Conservation (phyloP, 2,797 vertebrate species). For the Poeciliopsis turneri region DNA sequence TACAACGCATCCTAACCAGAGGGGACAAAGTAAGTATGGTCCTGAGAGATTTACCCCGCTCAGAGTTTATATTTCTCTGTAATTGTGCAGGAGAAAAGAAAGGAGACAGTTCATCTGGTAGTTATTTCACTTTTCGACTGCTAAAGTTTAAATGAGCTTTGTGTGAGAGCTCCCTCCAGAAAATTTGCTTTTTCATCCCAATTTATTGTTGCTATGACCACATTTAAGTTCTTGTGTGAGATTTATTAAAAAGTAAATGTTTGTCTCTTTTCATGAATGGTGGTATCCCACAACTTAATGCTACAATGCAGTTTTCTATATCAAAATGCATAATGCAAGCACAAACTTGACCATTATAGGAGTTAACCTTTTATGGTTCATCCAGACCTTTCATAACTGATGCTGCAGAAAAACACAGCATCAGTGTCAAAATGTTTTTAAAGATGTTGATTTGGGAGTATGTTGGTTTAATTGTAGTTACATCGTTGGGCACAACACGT, state of each 20-base stretch:
- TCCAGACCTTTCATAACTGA: neutral
- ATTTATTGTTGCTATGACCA: neutral
- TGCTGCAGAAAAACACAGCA: neutral
- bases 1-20: slow-evolving; percentile 61
- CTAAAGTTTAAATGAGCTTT: neutral
- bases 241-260: neutral
- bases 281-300: neutral
- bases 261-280: neutral
- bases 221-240: neutral
- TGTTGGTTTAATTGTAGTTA: neutral
- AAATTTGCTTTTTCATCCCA: slow-evolving; percentile 11
- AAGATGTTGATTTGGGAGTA: neutral
- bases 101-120: slow-evolving; percentile 34
- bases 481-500: neutral
- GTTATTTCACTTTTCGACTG: slow-evolving; percentile 22
- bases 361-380: neutral
- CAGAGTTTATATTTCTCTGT: slow-evolving; percentile 38
- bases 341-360: neutral
- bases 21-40: slow-evolving; percentile 56
- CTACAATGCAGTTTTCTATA: neutral
- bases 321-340: neutral
- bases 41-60: slow-evolving; percentile 51
- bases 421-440: neutral
- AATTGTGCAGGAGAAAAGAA: slow-evolving; percentile 22
- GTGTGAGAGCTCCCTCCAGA: neutral